Evolutionary conservation across 1,140 invertebrate species (phyloP).

Genomic region (Phenacoccus solenopsis): DNA sequence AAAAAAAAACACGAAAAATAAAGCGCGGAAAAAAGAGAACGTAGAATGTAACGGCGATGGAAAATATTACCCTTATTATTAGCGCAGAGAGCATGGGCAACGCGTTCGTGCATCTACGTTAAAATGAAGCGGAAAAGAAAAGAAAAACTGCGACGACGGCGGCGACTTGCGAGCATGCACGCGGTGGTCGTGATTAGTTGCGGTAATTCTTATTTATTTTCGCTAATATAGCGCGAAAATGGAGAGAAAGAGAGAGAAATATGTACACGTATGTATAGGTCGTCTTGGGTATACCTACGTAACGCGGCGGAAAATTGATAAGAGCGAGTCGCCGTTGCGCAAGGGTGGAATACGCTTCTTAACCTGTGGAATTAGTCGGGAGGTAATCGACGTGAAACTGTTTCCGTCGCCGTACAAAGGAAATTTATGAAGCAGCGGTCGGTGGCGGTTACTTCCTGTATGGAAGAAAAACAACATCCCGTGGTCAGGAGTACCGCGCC

Average conservation of each 20-base stretch:
- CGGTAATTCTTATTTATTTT: too few species aligned
- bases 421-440: neutral
- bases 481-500: neutral
- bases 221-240: neutral
- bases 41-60: neutral
- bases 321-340: neutral
- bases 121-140: too few species aligned
- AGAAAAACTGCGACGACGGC: too few species aligned
- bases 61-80: neutral
- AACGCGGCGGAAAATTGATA: neutral
- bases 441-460: neutral
- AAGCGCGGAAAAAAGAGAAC: neutral
- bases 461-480: slow-evolving; percentile 1
- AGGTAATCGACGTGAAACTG: slow-evolving; percentile 1
- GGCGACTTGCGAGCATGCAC: too few species aligned
- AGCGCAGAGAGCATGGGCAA: neutral
- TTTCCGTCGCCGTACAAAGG: neutral
- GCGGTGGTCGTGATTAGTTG: too few species aligned
- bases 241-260: neutral
- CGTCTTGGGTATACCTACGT: too few species aligned
- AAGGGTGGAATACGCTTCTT: too few species aligned
- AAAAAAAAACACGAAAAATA: neutral
- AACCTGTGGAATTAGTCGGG: neutral
- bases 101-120: too few species aligned
- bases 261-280: too few species aligned